Evolutionary conservation across 2,113 vertebrate species (phyloP), one percentile per base, ranked within the genome.

Genomic region (Dicentrarchus labrax): DNA sequence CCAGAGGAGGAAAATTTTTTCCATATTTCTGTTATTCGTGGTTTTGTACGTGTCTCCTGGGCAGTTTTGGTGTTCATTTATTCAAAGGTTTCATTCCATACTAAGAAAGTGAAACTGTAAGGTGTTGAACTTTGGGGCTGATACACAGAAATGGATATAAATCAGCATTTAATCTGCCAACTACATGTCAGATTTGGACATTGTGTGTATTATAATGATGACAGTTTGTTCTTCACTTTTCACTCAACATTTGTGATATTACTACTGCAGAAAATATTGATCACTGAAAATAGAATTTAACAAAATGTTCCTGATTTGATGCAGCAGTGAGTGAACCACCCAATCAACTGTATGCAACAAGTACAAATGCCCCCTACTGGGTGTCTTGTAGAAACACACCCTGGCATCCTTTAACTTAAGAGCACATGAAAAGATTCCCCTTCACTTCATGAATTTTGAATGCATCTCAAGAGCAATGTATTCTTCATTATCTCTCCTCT

Each of bases 11-110:
- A 87, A 80, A 54, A 85, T 78, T 80, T 86, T 85, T 85, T 82
- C 81, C 78, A 88, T 89, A 78, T 85, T 92, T 89, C 67, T 84
- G 71, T 6, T 67, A 74, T 80, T 85, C 83, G 73, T n/a, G 45
- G 76, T 71, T 79, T 70, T 50, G 82, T 74, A 59, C 47, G 70
- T 47, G 72, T 86, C 82, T 84, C 56, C 72, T 21, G 61, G 66
- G 59, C 77, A 80, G 48, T 85, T 68, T 82, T 57, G 19, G 61
- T 47, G 61, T 72, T 86, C 39, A 71, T 70, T 82, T 79, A 74
- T 73, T 72, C 38, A 79, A 60, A 73, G 43, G 56, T 71, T 73
- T 61, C 21, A 71, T 65, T 80, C 41, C 24, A 47, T 9, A 60
- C 11, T 19, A 59, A 59, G 66, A 56, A 50, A 76, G 53, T 11